These are phyloP conservation scores for Lampropteryx suffumata DNA, from an alignment of 2,888 invertebrate species.

Conservation along the genomic window DNA sequence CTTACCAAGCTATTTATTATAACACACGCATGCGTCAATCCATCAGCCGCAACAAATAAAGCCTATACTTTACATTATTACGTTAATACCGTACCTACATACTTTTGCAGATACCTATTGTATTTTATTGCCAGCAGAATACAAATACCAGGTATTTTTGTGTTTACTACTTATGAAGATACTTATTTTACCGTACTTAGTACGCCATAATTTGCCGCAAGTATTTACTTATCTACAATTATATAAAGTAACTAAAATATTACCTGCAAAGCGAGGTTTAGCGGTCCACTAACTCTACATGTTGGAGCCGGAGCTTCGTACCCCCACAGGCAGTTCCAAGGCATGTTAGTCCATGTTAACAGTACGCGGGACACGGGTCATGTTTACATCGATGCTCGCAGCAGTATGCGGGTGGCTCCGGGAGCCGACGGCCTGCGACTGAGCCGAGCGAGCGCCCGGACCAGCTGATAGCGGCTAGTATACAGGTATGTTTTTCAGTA, in stretches of 20 bases:
- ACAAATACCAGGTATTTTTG: no score
- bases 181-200: no score
- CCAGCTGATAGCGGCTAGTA: slow-evolving; percentile 19
- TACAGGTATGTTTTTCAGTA: slow-evolving; percentile 19
- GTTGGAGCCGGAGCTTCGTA: slow-evolving; percentile 70
- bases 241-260: background rate
- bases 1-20: background rate
- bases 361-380: slow-evolving; percentile 26
- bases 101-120: no score
- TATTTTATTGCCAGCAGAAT: no score
- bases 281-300: slow-evolving; percentile 72
- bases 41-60: slow-evolving; percentile 9
- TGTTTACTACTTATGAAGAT: no score
- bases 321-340: slow-evolving; percentile 79
- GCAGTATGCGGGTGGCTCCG: slow-evolving; percentile 24
- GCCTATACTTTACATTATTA: background rate
- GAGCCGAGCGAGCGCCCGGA: slow-evolving; percentile 17
- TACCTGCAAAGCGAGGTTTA: slow-evolving; percentile 62
- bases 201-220: no score
- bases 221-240: no score
- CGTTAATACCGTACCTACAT: no score
- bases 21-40: slow-evolving; percentile 17
- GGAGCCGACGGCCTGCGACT: slow-evolving; percentile 30
- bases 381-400: slow-evolving; percentile 26
- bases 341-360: slow-evolving; percentile 63